Evolutionary conservation across 2,113 vertebrate genomes (phyloP).

Genomic region (Clarias magur): DNA sequence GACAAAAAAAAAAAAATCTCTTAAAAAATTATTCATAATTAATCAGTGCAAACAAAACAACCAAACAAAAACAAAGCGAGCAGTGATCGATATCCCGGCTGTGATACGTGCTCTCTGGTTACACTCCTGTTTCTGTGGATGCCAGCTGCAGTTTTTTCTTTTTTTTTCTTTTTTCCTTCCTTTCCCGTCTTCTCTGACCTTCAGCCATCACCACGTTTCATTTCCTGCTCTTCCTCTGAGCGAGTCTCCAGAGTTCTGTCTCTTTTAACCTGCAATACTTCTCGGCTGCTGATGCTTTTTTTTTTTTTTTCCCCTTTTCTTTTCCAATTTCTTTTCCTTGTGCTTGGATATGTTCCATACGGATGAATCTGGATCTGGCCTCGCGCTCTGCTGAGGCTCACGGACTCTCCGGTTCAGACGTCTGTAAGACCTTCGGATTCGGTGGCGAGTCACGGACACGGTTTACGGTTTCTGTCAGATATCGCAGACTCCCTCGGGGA

Average conservation of each 20-base stretch:
- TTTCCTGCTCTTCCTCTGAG: constrained; percentile 29
- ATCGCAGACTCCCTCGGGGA: not conserved
- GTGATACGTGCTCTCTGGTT: not conserved
- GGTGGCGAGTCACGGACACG: not conserved
- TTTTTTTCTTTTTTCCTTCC: not conserved
- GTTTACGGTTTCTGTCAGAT: not conserved
- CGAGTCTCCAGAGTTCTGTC: constrained; percentile 14
- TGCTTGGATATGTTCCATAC: not conserved
- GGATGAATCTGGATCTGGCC: not conserved
- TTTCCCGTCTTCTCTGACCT: constrained; percentile 19
- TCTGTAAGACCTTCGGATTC: not conserved
- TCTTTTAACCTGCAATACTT: constrained; percentile 7
- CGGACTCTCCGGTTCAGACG: constrained; percentile 1
- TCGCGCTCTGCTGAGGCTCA: constrained; percentile 10
- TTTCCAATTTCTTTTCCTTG: not conserved
- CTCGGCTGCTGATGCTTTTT: not conserved
- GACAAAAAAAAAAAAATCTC: not conserved
- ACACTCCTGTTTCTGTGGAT: constrained; percentile 29
- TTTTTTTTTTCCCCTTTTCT: not conserved
- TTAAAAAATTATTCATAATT: not conserved
- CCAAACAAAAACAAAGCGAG: too few species aligned
- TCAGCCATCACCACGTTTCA: constrained; percentile 16
- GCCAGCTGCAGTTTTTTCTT: constrained; percentile 24
- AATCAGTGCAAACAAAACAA: not conserved
- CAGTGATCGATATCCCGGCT: not conserved